phyloP scores from a whole-genome alignment of 2,888 invertebrate species.

The Oscheius myriophilus region DNA sequence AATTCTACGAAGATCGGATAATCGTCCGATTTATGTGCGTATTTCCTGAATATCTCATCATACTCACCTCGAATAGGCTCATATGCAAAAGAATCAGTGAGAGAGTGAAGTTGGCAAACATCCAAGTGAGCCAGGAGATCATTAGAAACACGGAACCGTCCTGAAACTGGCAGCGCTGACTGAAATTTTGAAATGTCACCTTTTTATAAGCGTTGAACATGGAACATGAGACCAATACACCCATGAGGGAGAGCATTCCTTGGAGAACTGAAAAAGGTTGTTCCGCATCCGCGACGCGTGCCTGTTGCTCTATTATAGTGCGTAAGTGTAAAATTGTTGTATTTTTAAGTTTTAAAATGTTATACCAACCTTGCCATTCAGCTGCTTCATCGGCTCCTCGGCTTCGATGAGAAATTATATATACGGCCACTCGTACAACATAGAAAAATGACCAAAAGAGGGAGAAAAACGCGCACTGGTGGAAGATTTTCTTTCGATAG shows the following conservation, averaged over 20 bases:
- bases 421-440: conserved; percentile 21
- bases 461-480: conserved; percentile 29
- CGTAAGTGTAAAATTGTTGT: no score
- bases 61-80: conserved; percentile 28
- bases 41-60: background rate
- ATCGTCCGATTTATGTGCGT: background rate
- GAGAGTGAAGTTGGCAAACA: conserved; percentile 31
- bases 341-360: background rate
- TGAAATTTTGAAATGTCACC: background rate
- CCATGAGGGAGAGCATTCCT: conserved; percentile 19
- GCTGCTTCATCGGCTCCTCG: conserved; percentile 14
- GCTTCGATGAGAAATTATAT: conserved; percentile 5
- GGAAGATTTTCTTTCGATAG: conserved; percentile 21
- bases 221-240: conserved; percentile 22
- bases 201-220: conserved; percentile 31
- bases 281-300: background rate
- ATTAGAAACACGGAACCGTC: conserved; percentile 16
- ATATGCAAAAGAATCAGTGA: conserved; percentile 26
- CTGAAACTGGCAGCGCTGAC: background rate
- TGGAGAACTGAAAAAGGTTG: conserved; percentile 21
- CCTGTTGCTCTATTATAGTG: background rate
- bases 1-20: no score
- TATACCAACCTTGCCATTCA: conserved; percentile 28
- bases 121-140: conserved; percentile 31
- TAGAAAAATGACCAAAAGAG: conserved; percentile 33